Evolutionary conservation across 1,140 invertebrate genomes (phyloP), one percentile per base, ranked within the genome.

Genomic region (Neodiprion fabricii): DNA sequence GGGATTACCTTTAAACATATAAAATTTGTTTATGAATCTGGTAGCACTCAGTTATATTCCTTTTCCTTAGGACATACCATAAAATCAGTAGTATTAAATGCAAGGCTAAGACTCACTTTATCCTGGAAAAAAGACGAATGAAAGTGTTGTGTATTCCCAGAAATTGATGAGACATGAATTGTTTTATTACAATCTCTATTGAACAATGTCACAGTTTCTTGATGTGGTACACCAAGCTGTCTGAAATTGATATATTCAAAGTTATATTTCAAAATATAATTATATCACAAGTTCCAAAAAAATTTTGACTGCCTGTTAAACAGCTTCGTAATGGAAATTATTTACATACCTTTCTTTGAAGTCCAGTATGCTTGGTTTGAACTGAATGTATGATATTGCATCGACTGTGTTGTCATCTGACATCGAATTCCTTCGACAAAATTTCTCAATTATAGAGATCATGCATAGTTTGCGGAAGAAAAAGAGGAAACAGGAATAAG

Each of bases 41-140:
- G 53, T 9, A 72, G 77, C 49, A 75, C 75, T 74, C 74, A 2
- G 77, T 10, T 71, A 72, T n/a, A 76, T 67, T 48, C 70, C 65
- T 69, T 49, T 53, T 71, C 73, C 75, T 71, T 72, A 77, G 67
- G 47, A 71, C 14, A 78, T 12, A 70, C 49, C 70, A 70, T 74
- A 71, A 53, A 73, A 14, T 49, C 49, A 74, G 61, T 67, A 50
- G 72, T 69, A 23, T 48, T 50, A 71, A 14, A n/a, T n/a, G n/a
- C 65, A 67, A 67, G 21, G 73, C 72, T 9, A 70, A 48, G 49
- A 78, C 81, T 85, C 86, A 96, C 95, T 91, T 96, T 96, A 83
- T 96, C 93, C 87, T 96, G 93, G 90, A 97, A 96, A 91, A 97
- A 97, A 78, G 96, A 97, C 85, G 96, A 96, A 88, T 97, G 95